Base-by-base conservation (phyloP, 2,113 vertebrate genomes). In the Lophura nycthemera region DNA sequence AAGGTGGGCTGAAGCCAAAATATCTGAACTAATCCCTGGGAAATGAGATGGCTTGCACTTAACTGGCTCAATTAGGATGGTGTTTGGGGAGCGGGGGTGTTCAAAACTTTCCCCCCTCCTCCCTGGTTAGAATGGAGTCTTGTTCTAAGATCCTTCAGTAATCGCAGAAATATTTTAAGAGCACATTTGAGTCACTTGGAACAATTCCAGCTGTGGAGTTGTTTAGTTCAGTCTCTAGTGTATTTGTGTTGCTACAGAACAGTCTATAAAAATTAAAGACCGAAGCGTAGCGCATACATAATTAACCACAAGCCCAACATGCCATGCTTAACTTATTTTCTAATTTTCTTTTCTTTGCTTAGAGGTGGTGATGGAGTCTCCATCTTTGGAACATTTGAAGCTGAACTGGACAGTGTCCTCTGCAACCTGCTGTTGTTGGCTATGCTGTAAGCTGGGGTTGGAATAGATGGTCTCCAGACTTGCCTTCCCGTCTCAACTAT, bases 131-230 rank as follows among this genome's bases (percentile, higher is more conserved):
- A 85, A 85, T 67, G 47, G 65, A 63, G 59, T 89, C 81, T 89
- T 92, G 59, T 94, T 92, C 54, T 86, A 47, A 70, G 59, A 59
- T 82, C 3, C 1, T 87, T 85, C 52, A 43, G 38, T 91, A 87
- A 74, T 86, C 42, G 14, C 13, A 82, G 81, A 96, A 94, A 59
- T 88, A 93, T 91, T 94, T 91, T 86, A 86, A 93, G 50, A 92
- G 32, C 69, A 50, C 29, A 12, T 88, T 74, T 83, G 72, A 93
- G 61, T 92, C 34, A 60, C n/a, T 61, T 92, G 81, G 42, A 94
- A 59, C 8, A 48, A 76, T 38, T 77, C 32, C 59, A 91, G 50
- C 30, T 42, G 21, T 74, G 42, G 60, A 73, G 50, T 50, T 92
- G 50, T 87, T 92, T 48, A 71, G 42, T 47, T 88, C 71, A 63